Conservation (phyloP, 2,888 invertebrate genomes). For the Athalia rosae region DNA sequence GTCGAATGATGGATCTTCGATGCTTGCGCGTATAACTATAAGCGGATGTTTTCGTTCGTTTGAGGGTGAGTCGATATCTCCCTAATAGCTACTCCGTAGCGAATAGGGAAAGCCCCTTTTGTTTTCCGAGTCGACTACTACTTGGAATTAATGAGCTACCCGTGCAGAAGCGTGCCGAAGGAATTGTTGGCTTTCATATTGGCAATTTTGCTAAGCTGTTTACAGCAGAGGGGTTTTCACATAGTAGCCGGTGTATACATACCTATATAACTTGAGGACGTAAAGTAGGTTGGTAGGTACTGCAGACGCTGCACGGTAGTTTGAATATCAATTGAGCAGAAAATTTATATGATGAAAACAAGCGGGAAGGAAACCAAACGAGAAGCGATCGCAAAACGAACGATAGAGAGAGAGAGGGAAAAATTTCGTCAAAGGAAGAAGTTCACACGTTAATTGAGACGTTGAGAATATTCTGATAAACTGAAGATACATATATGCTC, state of each 20-base stretch:
- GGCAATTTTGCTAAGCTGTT: slow-evolving; percentile 43
- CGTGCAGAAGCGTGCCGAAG: slow-evolving; percentile 41
- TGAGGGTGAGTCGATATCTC: slow-evolving; percentile 43
- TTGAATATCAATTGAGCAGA: too few relatives aligned
- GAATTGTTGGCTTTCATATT: slow-evolving; percentile 37
- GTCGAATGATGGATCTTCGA: slow-evolving; percentile 11
- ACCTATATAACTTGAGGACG: too few relatives aligned
- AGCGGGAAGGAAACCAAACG: too few relatives aligned
- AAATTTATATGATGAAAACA: too few relatives aligned
- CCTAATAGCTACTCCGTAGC: slow-evolving; percentile 46
- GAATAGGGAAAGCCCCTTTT: slow-evolving; percentile 37
- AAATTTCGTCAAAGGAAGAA: too few relatives aligned
- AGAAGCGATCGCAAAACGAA: too few relatives aligned
- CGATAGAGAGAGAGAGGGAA: too few relatives aligned
- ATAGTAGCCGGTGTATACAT: background rate
- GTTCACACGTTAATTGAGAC: too few relatives aligned
- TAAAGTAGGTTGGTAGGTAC: too few relatives aligned
- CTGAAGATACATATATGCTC: too few relatives aligned
- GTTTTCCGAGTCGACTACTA: slow-evolving; percentile 43
- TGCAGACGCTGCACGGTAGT: too few relatives aligned
- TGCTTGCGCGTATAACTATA: background rate
- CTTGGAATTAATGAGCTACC: slow-evolving; percentile 41
- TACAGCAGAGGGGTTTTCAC: slow-evolving; percentile 9
- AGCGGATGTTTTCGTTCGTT: slow-evolving; percentile 3
- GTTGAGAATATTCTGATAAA: too few relatives aligned